Evolutionary conservation across 2,888 invertebrate species (phyloP).

Genomic region (Cordilura impudica): DNA sequence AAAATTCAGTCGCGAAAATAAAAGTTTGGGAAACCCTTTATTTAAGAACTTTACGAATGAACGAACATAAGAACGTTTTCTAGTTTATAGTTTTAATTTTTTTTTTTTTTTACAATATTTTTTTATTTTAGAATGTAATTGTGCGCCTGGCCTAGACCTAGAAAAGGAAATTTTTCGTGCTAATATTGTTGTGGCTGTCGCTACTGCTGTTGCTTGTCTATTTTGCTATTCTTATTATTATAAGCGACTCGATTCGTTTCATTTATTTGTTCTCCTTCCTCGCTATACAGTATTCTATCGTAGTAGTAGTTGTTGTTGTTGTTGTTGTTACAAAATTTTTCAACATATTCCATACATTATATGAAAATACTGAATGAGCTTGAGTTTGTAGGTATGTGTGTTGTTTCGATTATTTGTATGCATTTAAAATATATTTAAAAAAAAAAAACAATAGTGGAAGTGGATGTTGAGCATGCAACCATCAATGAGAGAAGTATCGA

Average conservation of each 20-base stretch:
- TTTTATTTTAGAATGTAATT: slow-evolving; percentile 73
- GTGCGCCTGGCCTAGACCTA: slow-evolving; percentile 77
- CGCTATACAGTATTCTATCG: slow-evolving; percentile 65
- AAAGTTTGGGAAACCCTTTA: slow-evolving; percentile 17
- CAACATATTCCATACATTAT: slow-evolving; percentile 22
- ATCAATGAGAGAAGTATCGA: slow-evolving; percentile 33
- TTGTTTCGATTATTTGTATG: slow-evolving; percentile 7
- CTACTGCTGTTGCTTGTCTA: slow-evolving; percentile 51
- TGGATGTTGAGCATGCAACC: slow-evolving; percentile 54
- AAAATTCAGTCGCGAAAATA: neutral
- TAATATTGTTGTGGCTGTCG: slow-evolving; percentile 69
- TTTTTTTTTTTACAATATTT: slow-evolving; percentile 39
- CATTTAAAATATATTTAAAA: neutral
- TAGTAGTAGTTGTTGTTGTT: slow-evolving; percentile 21
- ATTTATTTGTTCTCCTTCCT: slow-evolving; percentile 74
- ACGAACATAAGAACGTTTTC: slow-evolving; percentile 53
- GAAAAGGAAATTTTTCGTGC: slow-evolving; percentile 77
- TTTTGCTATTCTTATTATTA: slow-evolving; percentile 62
- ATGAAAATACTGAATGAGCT: slow-evolving; percentile 31
- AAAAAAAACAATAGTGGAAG: slow-evolving; percentile 45
- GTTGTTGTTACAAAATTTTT: slow-evolving; percentile 31
- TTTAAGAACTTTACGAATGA: slow-evolving; percentile 53
- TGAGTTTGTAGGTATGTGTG: neutral
- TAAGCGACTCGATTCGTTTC: slow-evolving; percentile 62
- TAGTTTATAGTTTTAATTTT: slow-evolving; percentile 40